A percentile compares a stretch with the other conserved stretches of the same genome.
These are phyloP conservation scores for Lordiphosa fenestrarum DNA, from an alignment of 2,888 invertebrate species.

Conservation along the genomic window DNA sequence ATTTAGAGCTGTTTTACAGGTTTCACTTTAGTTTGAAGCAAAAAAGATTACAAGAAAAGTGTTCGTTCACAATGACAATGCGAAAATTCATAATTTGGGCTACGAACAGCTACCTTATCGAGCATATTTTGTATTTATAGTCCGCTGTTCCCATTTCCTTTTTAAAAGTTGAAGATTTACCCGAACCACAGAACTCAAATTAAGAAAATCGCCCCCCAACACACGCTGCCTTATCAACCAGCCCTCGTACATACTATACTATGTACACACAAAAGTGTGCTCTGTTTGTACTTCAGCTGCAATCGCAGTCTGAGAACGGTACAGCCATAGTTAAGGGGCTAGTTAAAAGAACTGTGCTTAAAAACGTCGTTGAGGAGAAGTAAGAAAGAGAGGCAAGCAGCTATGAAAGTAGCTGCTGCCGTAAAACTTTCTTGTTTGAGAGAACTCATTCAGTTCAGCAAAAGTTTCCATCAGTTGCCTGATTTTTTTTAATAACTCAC, in stretches of 20 bases:
- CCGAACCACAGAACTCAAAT: too few relatives aligned
- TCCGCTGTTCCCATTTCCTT: too few relatives aligned
- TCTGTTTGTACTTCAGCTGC: slow-evolving; percentile 31
- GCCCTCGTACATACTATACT: background rate
- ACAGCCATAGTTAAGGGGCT: slow-evolving; percentile 8
- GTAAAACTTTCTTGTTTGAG: slow-evolving; percentile 11
- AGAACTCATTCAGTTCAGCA: slow-evolving; percentile 9
- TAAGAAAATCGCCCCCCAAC: too few relatives aligned
- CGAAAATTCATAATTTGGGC: too few relatives aligned
- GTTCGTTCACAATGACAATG: too few relatives aligned
- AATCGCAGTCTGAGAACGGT: slow-evolving; percentile 22
- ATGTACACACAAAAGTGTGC: slow-evolving; percentile 2
- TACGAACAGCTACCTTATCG: too few relatives aligned
- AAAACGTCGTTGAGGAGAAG: background rate
- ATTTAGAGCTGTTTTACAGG: too few relatives aligned
- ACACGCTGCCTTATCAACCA: background rate
- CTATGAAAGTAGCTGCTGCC: background rate
- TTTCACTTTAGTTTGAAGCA: too few relatives aligned
- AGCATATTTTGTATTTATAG: too few relatives aligned
- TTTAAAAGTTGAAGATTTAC: too few relatives aligned
- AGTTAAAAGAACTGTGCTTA: slow-evolving; percentile 6
- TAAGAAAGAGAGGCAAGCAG: background rate
- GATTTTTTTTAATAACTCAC: slow-evolving; percentile 37
- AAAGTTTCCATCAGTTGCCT: slow-evolving; percentile 8
- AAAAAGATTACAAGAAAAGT: too few relatives aligned